phyloP scores from a whole-genome alignment of 2,113 vertebrate species.

The Halichoerus grypus region DNA sequence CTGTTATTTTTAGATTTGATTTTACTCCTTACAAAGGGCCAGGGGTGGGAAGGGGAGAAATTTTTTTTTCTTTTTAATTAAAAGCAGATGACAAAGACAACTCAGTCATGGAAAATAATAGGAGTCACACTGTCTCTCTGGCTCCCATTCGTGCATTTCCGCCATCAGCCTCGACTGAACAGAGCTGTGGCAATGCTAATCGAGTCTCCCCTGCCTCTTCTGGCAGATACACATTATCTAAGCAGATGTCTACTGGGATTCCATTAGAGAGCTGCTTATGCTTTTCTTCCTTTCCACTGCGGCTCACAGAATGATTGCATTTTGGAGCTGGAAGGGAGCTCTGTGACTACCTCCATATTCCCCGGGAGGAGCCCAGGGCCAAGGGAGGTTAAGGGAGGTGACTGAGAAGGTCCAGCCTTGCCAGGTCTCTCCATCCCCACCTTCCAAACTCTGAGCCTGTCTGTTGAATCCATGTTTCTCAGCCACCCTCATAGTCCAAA shows the following conservation, averaged over 20 bases:
- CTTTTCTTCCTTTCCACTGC: neutral
- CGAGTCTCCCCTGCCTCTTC: neutral
- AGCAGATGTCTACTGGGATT: neutral
- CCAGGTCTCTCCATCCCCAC: neutral
- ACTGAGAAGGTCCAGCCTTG: accelerated
- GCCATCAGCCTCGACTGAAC: neutral
- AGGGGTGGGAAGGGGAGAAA: neutral
- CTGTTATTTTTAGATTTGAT: conserved; percentile 80
- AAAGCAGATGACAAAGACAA: conserved; percentile 76
- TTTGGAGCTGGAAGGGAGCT: neutral
- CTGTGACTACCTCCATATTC: neutral
- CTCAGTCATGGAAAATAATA: conserved; percentile 55
- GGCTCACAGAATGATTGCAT: neutral
- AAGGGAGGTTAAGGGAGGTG: neutral
- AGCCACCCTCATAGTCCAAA: neutral
- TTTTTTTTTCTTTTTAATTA: conserved; percentile 61
- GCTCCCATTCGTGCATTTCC: neutral
- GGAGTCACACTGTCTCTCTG: conserved; percentile 9
- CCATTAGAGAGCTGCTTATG: neutral
- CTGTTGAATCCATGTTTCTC: neutral
- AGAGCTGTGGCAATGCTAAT: neutral
- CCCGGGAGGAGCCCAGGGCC: neutral
- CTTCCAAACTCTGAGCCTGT: neutral
- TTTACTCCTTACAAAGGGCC: conserved; percentile 65
- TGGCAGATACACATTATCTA: neutral